Evolutionary conservation across 2,797 vertebrate genomes (phyloP).

Genomic region (Delichon dasypus): DNA sequence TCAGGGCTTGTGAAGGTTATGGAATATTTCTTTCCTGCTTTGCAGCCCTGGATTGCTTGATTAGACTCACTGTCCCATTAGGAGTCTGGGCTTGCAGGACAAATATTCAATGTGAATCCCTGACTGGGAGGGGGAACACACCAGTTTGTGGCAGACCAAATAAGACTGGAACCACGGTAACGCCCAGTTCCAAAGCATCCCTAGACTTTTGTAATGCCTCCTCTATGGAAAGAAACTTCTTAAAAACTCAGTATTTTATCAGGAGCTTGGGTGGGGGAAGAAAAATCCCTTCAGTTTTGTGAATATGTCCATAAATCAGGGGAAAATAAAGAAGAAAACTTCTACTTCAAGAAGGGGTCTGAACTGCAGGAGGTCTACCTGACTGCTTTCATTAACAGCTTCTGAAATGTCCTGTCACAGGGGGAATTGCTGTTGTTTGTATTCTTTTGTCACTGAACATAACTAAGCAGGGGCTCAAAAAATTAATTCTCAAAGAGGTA

Average conservation of each 20-base stretch:
- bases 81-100: neutral
- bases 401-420: neutral
- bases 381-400: neutral
- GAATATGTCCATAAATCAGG: neutral
- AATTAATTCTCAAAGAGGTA: neutral
- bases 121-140: neutral
- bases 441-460: neutral
- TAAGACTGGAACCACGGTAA: neutral
- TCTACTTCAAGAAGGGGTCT: neutral
- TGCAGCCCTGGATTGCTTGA: neutral
- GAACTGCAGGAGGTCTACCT: neutral
- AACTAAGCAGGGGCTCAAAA: neutral
- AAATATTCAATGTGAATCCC: accelerated
- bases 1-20: neutral
- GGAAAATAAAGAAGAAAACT: neutral
- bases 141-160: neutral
- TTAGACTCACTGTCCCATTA: neutral
- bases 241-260: neutral
- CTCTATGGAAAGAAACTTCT: neutral
- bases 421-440: neutral
- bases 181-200: neutral
- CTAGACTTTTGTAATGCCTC: neutral
- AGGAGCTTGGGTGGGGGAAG: neutral
- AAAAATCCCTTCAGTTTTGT: neutral
- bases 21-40: neutral